Base-by-base conservation (phyloP, 2,888 invertebrate species). In the Acrobasis suavella region DNA sequence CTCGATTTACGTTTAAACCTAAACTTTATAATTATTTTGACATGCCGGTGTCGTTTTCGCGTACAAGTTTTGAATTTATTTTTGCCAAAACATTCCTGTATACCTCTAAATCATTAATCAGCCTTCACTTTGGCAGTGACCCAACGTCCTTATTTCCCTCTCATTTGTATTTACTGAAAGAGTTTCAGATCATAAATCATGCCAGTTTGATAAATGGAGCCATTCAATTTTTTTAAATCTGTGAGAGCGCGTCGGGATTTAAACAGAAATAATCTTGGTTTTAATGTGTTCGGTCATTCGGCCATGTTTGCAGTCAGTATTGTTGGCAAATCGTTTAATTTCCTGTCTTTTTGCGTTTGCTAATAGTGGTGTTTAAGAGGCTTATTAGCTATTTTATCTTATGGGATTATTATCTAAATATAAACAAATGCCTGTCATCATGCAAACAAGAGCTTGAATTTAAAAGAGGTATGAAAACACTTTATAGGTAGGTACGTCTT, bases 101-200 rank as follows among this genome's bases (percentile, higher is more conserved):
- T 81, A 80, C 80, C 80, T 87, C 82, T 81, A 85, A 89, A 86
- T 88, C 89, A 90, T 90, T 89, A 89, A 90, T 90, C 89, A 90
- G 83, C 77, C 81, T 87, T 82, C 87, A 87, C 87, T 89, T 90
- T 90, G 90, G 90, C 89, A 87, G 83, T 88, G 88, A 88, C 89
- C 89, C 89, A 89, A 87, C 83, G 82, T 85, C 85, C 87, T 85
- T 83, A 85, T 85, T 84, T 80, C 83, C 79, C 87, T 77, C 86
- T 89, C 89, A 89, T 90, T 89, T 90, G 89, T 90, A 89, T 89
- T 90, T 89, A 86, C 85, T 81, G 86, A 89, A 88, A 89, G 89
- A 89, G 89, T 88, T 89, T 80, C 77, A 77, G 81, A 80, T 78
- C 86, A 87, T 89, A 88, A 89, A 89, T 89, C 89, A 90, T 87